Evolutionary conservation across 2,113 vertebrate species (phyloP).

Genomic region (Eleginops maclovinus): DNA sequence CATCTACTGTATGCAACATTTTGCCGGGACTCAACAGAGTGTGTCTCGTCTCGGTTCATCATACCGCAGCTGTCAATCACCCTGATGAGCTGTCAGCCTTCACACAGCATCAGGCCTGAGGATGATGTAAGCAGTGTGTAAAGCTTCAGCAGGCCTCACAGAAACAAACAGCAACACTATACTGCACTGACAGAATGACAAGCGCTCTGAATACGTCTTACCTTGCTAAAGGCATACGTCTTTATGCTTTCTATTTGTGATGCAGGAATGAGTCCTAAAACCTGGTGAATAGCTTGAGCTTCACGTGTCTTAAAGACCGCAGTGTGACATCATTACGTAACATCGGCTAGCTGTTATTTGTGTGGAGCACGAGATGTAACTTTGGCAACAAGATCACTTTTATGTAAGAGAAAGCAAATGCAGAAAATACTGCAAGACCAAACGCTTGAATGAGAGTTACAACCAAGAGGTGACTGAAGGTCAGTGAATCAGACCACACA

Average conservation of each 20-base stretch:
- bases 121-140: neutral
- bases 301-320: no score
- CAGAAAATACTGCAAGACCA: no score
- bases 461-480: constrained; percentile 14
- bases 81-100: constrained; percentile 33
- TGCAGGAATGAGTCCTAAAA: no score
- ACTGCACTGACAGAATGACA: neutral
- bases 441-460: constrained; percentile 14
- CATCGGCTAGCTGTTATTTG: neutral
- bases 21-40: constrained; percentile 9
- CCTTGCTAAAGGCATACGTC: neutral
- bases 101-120: constrained; percentile 16
- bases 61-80: constrained; percentile 54
- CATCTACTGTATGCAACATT: constrained; percentile 13
- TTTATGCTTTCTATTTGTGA: neutral
- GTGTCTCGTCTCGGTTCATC: neutral
- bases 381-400: constrained; percentile 6
- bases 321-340: no score
- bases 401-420: neutral
- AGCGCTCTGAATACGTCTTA: neutral
- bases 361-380: neutral
- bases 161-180: constrained; percentile 11
- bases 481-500: constrained; percentile 18
- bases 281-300: no score
- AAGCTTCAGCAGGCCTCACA: neutral